Evolutionary conservation across 64 coral and sea anemone genomes (phyloP), one percentile per base, ranked within the genome.

Genomic region (Pocillopora damicornis): DNA sequence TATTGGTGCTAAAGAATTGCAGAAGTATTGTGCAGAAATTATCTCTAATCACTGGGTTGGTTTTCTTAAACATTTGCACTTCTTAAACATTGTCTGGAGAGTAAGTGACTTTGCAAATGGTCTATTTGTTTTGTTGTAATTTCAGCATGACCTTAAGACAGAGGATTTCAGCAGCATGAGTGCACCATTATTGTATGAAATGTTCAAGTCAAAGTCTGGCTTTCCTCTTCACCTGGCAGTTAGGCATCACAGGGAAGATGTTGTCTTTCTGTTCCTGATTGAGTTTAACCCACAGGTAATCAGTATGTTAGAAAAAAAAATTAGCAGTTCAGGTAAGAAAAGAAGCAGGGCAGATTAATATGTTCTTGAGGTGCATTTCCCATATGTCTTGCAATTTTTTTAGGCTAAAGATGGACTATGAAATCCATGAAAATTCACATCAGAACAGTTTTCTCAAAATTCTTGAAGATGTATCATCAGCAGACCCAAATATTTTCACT

Each of bases 11-110:
- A 94, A 99, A 63, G 93, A 94, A 37, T 61, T 99, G 17, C 90
- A 94, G 80, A 95, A 95, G 74, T 99, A 99, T 78, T 99, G 97
- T 90, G 93, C 90, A 69, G 97, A 99, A 87, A 99, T 99, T 20
- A 99, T 99, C 38, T 86, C 97, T 17, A 95, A 85, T 80, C 97
- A 99, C 37, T 99, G 97, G 97, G 97, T 99, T 75, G 63, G 89
- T 73, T 63, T 8, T 63, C 4, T 63, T 63, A 75, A 30, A 11
- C 73, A 9, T 61, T 20, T 75, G 20, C 9, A 58, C 3, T 61
- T 60, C 42, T 51, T 51, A 51, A 51, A 51, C 42, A 51, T 7
- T 51, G 42, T 51, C 42, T 51, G 42, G 42, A 51, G 42, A 51
- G 42, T 51, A 51, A 51, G 42, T 51, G 42, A 51, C 2, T 51